These are phyloP conservation scores for Thunnus albacares DNA, from an alignment of 2,797 vertebrate species.

Conservation along the genomic window DNA sequence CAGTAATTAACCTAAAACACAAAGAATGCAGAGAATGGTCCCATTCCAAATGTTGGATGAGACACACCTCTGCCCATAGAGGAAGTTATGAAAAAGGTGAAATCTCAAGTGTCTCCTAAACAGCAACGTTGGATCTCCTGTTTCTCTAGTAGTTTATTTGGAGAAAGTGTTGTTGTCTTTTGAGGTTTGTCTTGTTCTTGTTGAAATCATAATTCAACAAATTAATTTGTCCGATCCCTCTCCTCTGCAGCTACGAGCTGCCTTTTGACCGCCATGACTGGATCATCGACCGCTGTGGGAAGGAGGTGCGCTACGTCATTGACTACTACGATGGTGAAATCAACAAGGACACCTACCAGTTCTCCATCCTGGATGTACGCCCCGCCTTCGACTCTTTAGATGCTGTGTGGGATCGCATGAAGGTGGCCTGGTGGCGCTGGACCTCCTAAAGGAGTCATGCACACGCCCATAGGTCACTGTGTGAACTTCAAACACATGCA, in stretches of 20 bases:
- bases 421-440: slow-evolving; percentile 97
- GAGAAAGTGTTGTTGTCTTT: too few relatives aligned
- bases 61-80: too few relatives aligned
- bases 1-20: too few relatives aligned
- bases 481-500: neutral
- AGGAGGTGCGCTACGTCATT: slow-evolving; percentile 94
- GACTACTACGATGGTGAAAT: slow-evolving; percentile 97
- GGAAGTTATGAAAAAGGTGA: too few relatives aligned
- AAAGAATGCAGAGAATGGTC: too few relatives aligned
- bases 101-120: too few relatives aligned
- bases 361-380: slow-evolving; percentile 95
- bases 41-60: too few relatives aligned
- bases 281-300: slow-evolving; percentile 96
- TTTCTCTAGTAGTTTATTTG: too few relatives aligned
- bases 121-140: too few relatives aligned
- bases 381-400: slow-evolving; percentile 93
- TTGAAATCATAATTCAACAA: neutral
- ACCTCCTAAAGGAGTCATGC: slow-evolving; percentile 84
- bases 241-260: slow-evolving; percentile 90
- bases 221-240: too few relatives aligned
- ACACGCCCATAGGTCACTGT: neutral
- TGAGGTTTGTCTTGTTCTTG: too few relatives aligned
- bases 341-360: slow-evolving; percentile 90
- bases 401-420: slow-evolving; percentile 96
- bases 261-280: slow-evolving; percentile 97